Evolutionary conservation across 2,888 invertebrate species (phyloP), one percentile per base, ranked within the genome.

Genomic region (Lacanobia wlatinum): DNA sequence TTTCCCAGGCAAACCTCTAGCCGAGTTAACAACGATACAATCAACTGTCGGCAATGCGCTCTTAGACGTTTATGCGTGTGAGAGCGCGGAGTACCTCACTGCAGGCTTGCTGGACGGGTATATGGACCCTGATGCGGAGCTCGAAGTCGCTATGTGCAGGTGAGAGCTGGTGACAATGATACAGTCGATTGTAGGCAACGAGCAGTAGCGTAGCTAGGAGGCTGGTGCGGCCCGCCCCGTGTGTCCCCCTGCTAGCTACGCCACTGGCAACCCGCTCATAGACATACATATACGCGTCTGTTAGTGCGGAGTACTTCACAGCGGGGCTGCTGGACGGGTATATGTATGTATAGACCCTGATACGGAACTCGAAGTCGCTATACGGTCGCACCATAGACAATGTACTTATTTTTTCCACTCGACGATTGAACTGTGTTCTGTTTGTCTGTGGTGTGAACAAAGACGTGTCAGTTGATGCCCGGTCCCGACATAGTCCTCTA

Each of bases 81-180:
- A 99, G 93, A 98, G 99, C 87, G 97, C 98, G 89, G 96, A 98
- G 4, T 99, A 98, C 91, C 95, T 98, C 86, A 98, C 98, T 0
- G 97, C 98, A 0, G 98, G 98, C 0, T 92, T 98, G 10, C 88
- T 98, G 38, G 99, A 99, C 88, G 96, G 96, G 0, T 98, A 98
- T 82, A 93, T 97, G 46, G 95, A 97, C n/a, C 98, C 98, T 68
- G 99, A 99, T 89, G 97, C 97, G 50, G 97, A 97, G 9, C 74
- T 98, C 46, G 99, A 99, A 91, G 96, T 97, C 58, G 97, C 98
- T 8, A 97, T 98, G 89, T 97, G 98, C 76, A 98, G 99, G 96
- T 97, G 97, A 60, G 38, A 18, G 0, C 1, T 21, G 0, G 7
- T 14, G 1, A 6, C 3, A 56, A 48, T 8, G 18, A 18, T 18